Evolutionary conservation across 35 echinoderm and acorn worm genomes (phyloP), one percentile per base, ranked within the genome.

Genomic region (Acanthaster planci): DNA sequence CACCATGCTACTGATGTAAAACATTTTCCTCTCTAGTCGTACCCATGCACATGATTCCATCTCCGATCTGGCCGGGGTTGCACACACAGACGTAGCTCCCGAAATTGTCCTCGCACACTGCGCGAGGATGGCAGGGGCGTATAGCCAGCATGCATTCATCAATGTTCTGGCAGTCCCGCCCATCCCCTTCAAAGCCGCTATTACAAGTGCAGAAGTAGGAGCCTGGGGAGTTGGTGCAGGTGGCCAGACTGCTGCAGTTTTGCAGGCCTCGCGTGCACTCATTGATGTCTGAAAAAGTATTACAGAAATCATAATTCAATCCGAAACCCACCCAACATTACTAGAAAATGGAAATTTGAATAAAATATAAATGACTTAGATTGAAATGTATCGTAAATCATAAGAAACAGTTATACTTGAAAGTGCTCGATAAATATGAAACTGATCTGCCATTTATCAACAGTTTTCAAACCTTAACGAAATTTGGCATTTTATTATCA

Each of bases 221-320:
- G 8, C 94, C 94, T 17, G 31, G 38, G 0, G 84, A 79, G 76
- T 97, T 92, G 31, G 77, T 83, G 51, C 94, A 97, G 0, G 67
- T 50, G 5, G 90, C 90, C 51, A 87, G 76, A 2, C 26, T 21
- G 30, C 89, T 79, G 60, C 94, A 97, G 72, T 86, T 40, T 67
- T 86, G 67, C 0, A 84, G 22, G 32, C 87, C 67, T 15, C 79
- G 78, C 9, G 34, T 14, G 31, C 94, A 97, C 52, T 97, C 94
- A 58, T 97, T 60, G 44, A 97, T 97, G 68, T 97, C 94, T 97
- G 82, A 7, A 40, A 47, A 47, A 47, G n/a, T n/a, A n/a, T n/a
- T n/a, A n/a, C n/a, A n/a, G n/a, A n/a, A n/a, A n/a, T n/a, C n/a
- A n/a, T n/a, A n/a, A n/a, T n/a, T n/a, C n/a, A n/a, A n/a, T n/a